Conservation (phyloP, 2,888 invertebrate genomes). For the Melinopterus prodromus region DNA sequence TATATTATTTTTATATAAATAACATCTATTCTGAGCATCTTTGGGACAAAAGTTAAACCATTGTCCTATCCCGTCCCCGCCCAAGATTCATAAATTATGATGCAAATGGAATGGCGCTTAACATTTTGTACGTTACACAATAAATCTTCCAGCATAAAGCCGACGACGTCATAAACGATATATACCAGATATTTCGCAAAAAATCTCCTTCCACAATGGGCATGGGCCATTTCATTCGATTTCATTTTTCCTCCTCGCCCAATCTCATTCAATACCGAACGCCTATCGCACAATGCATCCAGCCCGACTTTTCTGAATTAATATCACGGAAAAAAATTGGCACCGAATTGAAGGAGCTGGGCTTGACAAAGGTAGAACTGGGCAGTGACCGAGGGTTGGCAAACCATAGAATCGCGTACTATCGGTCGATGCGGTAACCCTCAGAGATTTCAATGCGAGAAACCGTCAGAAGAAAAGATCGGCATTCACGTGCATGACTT, state of each 20-base stretch:
- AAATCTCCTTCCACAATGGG: background rate
- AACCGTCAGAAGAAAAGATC: conserved; percentile 1
- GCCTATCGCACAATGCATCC: background rate
- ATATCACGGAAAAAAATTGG: background rate
- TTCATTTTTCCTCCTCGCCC: background rate
- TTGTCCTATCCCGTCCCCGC: background rate
- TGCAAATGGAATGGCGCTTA: background rate
- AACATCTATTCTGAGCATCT: too few species aligned
- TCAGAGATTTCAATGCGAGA: conserved; percentile 8
- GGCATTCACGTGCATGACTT: background rate
- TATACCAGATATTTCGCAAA: background rate
- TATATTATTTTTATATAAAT: too few species aligned
- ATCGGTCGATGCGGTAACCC: conserved; percentile 7
- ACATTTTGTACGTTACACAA: background rate
- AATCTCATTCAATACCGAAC: background rate
- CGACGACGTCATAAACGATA: background rate
- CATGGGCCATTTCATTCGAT: background rate
- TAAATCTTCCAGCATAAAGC: background rate
- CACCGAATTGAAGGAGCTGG: conserved; percentile 20
- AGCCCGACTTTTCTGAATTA: background rate
- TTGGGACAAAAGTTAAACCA: background rate
- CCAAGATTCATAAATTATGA: background rate
- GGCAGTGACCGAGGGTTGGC: conserved; percentile 12
- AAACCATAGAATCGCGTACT: conserved; percentile 14
- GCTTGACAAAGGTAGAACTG: conserved; percentile 23